These are phyloP conservation scores for Mythimna impura DNA, from an alignment of 2,888 invertebrate genomes.

Conservation along the genomic window DNA sequence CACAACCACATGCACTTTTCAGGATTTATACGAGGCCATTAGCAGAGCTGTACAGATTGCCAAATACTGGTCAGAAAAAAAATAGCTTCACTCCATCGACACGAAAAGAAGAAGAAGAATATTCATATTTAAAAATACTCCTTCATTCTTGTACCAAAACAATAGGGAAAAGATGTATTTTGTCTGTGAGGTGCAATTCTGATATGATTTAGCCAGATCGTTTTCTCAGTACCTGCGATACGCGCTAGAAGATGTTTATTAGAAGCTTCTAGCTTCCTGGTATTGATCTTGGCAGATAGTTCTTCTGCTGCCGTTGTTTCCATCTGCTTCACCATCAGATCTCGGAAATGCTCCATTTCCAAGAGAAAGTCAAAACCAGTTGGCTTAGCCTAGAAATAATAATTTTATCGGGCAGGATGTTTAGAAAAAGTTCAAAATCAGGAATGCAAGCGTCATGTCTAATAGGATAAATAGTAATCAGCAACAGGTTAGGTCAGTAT, in stretches of 20 bases:
- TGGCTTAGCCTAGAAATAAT: conserved; percentile 10
- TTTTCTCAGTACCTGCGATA: conserved; percentile 77
- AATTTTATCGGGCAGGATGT: neutral
- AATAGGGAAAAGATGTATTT: neutral
- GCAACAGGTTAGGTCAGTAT: neutral
- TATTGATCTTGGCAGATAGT: conserved; percentile 79
- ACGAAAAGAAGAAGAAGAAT: too few species aligned
- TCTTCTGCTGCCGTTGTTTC: conserved; percentile 86
- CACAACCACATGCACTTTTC: too few species aligned
- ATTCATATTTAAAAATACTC: neutral
- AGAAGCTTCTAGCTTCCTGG: conserved; percentile 83
- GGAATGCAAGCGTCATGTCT: neutral
- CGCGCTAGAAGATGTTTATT: conserved; percentile 80
- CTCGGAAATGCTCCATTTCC: conserved; percentile 81
- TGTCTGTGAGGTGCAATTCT: neutral
- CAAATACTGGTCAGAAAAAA: too few species aligned
- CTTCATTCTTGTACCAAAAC: neutral
- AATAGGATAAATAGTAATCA: neutral
- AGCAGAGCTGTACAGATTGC: too few species aligned
- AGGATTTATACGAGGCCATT: too few species aligned
- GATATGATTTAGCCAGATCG: neutral
- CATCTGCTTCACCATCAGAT: conserved; percentile 82
- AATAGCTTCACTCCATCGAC: too few species aligned
- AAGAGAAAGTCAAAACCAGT: conserved; percentile 75
- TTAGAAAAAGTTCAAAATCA: neutral